Conservation (phyloP, 2,888 invertebrate genomes). For the Syrista parreyssii region DNA sequence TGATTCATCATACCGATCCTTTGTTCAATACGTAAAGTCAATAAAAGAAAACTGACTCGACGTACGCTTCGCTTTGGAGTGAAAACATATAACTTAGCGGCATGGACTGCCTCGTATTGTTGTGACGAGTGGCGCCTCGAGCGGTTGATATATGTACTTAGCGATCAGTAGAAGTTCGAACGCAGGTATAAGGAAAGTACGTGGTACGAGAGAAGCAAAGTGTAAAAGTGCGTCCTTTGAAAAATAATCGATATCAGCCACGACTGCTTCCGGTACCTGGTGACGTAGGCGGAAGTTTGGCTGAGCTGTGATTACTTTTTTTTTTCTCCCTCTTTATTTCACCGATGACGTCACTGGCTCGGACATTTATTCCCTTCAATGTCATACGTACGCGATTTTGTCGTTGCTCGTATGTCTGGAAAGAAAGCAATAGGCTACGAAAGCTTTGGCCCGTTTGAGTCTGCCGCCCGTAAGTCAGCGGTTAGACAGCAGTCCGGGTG, state of each 20-base stretch:
- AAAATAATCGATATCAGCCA: background rate
- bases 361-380: background rate
- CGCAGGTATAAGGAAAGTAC: background rate
- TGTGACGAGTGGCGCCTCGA: no score
- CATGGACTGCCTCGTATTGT: no score
- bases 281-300: background rate
- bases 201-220: background rate
- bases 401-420: slow-evolving; percentile 64
- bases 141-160: background rate
- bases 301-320: background rate
- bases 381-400: background rate
- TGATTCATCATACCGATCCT: no score
- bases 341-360: background rate
- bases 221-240: background rate
- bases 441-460: slow-evolving; percentile 1
- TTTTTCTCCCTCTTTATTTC: background rate
- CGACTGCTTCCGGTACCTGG: background rate
- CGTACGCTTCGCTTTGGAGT: no score
- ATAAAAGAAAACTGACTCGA: no score
- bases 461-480: slow-evolving; percentile 2
- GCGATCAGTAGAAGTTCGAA: background rate
- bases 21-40: no score
- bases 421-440: slow-evolving; percentile 33
- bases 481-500: slow-evolving; percentile 10
- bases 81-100: no score